Conservation (phyloP, 2,888 invertebrate genomes). For the Diploptera punctata region DNA sequence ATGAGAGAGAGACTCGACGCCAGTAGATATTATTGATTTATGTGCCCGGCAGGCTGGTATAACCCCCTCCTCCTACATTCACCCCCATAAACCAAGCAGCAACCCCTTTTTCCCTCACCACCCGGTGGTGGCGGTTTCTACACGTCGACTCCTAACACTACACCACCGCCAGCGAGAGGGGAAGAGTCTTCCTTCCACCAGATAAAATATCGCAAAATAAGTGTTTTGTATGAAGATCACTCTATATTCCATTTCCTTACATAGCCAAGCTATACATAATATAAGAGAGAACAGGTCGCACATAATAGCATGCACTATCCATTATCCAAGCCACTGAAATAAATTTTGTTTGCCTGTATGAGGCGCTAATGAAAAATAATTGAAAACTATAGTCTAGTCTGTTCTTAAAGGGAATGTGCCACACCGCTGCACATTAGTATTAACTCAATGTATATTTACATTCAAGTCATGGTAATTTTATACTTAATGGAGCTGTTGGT, state of each 20-base stretch:
- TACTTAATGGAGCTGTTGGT: no score
- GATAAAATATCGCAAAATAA: slow-evolving; percentile 38
- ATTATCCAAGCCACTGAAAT: not conserved
- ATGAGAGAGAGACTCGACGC: slow-evolving; percentile 27
- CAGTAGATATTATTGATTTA: slow-evolving; percentile 65
- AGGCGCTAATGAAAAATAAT: not conserved
- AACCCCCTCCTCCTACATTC: slow-evolving; percentile 45
- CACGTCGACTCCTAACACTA: slow-evolving; percentile 22
- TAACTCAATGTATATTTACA: no score
- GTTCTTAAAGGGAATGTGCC: no score
- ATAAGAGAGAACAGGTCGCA: not conserved
- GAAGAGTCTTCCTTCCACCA: slow-evolving; percentile 8
- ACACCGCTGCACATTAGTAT: no score
- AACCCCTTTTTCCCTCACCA: slow-evolving; percentile 39
- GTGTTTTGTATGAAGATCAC: slow-evolving; percentile 35
- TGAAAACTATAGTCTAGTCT: not conserved
- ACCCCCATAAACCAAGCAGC: slow-evolving; percentile 48
- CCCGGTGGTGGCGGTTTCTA: slow-evolving; percentile 29
- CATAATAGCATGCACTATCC: not conserved
- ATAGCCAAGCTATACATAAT: not conserved
- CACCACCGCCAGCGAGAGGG: slow-evolving; percentile 1
- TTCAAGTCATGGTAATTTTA: no score
- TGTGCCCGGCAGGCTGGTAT: slow-evolving; percentile 54
- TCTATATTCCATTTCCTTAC: slow-evolving; percentile 24
- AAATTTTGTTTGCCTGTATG: not conserved